Conservation (phyloP, 2,888 invertebrate species). For the Pilophorus perplexus region DNA sequence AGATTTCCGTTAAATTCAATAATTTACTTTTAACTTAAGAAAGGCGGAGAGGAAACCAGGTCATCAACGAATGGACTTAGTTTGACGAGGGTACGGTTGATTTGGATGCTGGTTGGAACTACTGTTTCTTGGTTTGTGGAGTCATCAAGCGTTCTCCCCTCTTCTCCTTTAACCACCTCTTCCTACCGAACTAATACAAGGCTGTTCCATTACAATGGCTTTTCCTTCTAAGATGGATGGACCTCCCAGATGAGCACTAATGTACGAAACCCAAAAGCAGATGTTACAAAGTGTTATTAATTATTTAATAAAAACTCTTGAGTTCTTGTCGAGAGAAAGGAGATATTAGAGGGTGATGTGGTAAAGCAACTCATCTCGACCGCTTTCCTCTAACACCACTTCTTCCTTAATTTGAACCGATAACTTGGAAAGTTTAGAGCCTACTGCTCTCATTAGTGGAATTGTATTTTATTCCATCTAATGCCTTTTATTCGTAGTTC, state of each 20-base stretch:
- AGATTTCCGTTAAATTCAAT: no score
- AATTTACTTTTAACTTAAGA: constrained; percentile 17
- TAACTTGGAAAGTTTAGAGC: constrained; percentile 34
- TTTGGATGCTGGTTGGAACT: constrained; percentile 38
- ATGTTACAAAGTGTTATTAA: constrained; percentile 47
- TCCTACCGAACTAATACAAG: constrained; percentile 30
- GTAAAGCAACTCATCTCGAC: constrained; percentile 12
- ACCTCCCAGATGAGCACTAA: constrained; percentile 43
- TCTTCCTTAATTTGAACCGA: constrained; percentile 31
- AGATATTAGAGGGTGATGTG: constrained; percentile 29
- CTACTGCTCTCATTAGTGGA: constrained; percentile 12
- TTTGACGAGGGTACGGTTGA: constrained; percentile 39
- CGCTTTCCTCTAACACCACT: not conserved
- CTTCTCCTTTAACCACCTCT: not conserved
- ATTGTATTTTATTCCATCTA: constrained; percentile 23
- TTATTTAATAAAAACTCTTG: constrained; percentile 47
- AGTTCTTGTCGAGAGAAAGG: constrained; percentile 20
- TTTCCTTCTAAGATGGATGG: constrained; percentile 39
- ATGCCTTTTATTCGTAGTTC: constrained; percentile 12
- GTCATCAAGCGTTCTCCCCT: constrained; percentile 27
- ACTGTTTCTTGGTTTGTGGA: constrained; percentile 40
- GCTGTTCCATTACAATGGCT: constrained; percentile 37
- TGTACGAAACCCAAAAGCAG: constrained; percentile 44
- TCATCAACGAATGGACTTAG: constrained; percentile 39
- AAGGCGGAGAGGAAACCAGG: constrained; percentile 2